These are phyloP conservation scores for Hipparchia sbordonii DNA, from an alignment of 2,888 invertebrate genomes.

Conservation along the genomic window DNA sequence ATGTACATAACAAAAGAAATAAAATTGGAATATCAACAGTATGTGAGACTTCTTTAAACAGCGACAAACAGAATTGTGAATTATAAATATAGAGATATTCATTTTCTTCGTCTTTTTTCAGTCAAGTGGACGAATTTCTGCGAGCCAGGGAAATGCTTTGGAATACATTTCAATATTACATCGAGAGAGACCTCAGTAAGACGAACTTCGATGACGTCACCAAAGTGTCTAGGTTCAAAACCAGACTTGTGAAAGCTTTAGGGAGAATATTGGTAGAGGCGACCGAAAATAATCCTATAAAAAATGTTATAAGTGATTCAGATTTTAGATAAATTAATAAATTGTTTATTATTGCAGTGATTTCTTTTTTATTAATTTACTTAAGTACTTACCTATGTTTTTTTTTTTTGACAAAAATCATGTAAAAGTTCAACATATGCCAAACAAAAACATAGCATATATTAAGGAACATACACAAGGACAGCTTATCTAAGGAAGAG, in stretches of 20 bases:
- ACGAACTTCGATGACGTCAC: constrained; percentile 55
- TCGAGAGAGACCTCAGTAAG: constrained; percentile 63
- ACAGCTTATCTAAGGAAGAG: too few species aligned
- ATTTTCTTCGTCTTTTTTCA: constrained; percentile 56
- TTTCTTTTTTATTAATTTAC: too few species aligned
- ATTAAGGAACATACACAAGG: too few species aligned
- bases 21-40: too few species aligned
- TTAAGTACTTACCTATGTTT: neutral
- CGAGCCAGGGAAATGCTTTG: constrained; percentile 75
- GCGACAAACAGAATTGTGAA: too few species aligned
- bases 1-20: too few species aligned
- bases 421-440: too few species aligned
- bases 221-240: constrained; percentile 56
- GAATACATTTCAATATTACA: constrained; percentile 73
- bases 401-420: neutral
- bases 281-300: constrained; percentile 45
- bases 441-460: too few species aligned
- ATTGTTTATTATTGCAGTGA: neutral
- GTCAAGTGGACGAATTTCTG: constrained; percentile 74
- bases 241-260: constrained; percentile 59
- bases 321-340: neutral
- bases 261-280: constrained; percentile 65
- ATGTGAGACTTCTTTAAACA: too few species aligned
- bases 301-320: constrained; percentile 11
- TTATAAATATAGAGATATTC: too few species aligned